A percentile compares a stretch with the other conserved stretches of the same genome.
These are phyloP conservation scores for Scrobipalpa costella DNA, from an alignment of 2,888 invertebrate genomes.

Conservation along the genomic window DNA sequence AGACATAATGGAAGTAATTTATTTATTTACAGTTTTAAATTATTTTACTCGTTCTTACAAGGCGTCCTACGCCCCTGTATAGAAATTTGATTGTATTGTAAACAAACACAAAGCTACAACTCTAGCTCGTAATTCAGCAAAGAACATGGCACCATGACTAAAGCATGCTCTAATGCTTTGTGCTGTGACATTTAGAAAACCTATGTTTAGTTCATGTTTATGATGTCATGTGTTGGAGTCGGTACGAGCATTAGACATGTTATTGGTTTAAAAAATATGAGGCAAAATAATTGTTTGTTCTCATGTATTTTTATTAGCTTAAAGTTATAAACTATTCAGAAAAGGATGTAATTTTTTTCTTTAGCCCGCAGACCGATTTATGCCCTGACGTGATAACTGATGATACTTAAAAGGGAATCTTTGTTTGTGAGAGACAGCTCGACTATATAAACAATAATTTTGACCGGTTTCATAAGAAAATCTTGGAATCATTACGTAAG, in stretches of 20 bases:
- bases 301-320: no score
- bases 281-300: no score
- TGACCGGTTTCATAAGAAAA: constrained; percentile 34
- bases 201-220: constrained; percentile 7
- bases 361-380: no score
- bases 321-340: no score
- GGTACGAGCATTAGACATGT: no score
- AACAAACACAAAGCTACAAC: neutral
- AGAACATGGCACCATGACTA: constrained; percentile 2
- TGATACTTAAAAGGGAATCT: no score
- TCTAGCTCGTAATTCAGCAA: neutral
- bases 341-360: no score
- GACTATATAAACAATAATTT: neutral
- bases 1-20: no score
- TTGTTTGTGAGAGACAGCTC: no score
- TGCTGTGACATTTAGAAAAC: constrained; percentile 2
- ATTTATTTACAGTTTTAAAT: neutral
- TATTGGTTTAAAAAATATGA: neutral
- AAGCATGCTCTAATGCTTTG: neutral
- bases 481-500: constrained; percentile 32
- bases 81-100: neutral
- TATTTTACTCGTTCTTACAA: neutral
- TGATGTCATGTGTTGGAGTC: neutral
- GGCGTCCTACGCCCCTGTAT: neutral
- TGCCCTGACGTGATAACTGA: no score